Evolutionary conservation across 1,140 invertebrate genomes (phyloP), one percentile per base, ranked within the genome.

Genomic region (Drosophila rhopaloa): DNA sequence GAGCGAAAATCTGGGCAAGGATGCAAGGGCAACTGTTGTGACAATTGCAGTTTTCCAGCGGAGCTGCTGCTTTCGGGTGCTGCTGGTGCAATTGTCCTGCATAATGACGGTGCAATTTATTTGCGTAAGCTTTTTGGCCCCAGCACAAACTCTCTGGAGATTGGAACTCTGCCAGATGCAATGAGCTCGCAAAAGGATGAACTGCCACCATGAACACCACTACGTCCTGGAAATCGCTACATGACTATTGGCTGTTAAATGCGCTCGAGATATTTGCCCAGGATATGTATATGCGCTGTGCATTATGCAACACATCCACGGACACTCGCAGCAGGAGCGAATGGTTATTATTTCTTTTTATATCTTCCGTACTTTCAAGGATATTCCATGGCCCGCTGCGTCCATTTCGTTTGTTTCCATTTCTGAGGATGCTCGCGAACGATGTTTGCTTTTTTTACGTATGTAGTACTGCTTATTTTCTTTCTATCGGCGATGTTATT

Each of bases 21-120:
- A 76, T 76, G 61, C 51, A 27, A 37, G 29, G 65, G 41, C 14
- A 35, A 51, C 43, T 60, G 73, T 76, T 77, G 74, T 56, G 74
- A 77, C 74, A 76, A 77, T 76, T 78, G 55, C 73, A 76, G 48
- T 60, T 55, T 59, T 71, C 51, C 66, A 71, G 65, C 41, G 11
- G 3, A 44, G 48, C 37, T 38, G 8, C 37, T 11, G 9, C 37
- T 37, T 37, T 38, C 47, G 19, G 19, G 7, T 54, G 11, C 44
- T 46, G 14, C 14, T 55, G n/a, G 24, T 35, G 51, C 41, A 46
- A 55, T 68, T 76, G 56, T 71, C 65, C 75, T 60, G 59, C 73
- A 78, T 89, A 81, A 84, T 84, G 84, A 57, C 40, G 50, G 41
- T 74, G 76, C 76, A 83, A 88, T 89, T 89, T 88, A 89, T 89